A percentile compares a stretch with the other conserved stretches of the same genome.
phyloP scores from a whole-genome alignment of 2,113 vertebrate species.

The Planiliza haematocheilus region DNA sequence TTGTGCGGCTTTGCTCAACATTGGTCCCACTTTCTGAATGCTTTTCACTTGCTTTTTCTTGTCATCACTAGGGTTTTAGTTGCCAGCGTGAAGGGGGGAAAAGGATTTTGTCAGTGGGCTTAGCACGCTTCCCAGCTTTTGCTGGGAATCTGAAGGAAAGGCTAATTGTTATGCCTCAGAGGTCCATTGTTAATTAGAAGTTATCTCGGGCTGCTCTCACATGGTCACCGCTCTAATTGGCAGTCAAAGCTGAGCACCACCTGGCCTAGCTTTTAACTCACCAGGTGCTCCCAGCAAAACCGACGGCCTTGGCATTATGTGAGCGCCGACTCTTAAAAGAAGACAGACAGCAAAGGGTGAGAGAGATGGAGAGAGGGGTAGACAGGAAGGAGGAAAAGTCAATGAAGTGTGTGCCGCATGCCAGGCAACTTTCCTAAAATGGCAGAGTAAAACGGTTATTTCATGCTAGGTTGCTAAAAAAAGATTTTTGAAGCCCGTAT shows the following conservation, averaged over 20 bases:
- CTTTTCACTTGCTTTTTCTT: not conserved
- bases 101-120: constrained; percentile 23
- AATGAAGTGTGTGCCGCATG: not conserved
- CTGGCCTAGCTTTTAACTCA: constrained; percentile 74
- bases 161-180: constrained; percentile 74
- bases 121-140: constrained; percentile 22
- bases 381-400: not conserved
- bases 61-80: constrained; percentile 14
- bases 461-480: constrained; percentile 12
- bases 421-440: constrained; percentile 36
- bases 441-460: constrained; percentile 32
- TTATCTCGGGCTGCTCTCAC: constrained; percentile 68
- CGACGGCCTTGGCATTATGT: constrained; percentile 45
- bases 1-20: constrained; percentile 10
- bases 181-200: constrained; percentile 75
- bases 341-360: constrained; percentile 4
- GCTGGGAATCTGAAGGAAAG: constrained; percentile 62
- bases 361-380: not conserved
- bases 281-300: constrained; percentile 68
- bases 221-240: constrained; percentile 76
- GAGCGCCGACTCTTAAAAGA: constrained; percentile 34
- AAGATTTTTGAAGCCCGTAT: constrained; percentile 15
- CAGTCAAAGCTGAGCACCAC: constrained; percentile 73
- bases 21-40: not conserved
- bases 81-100: constrained; percentile 17